Percentiles rank a stretch among this genome's conserved stretches.
phyloP scores from a whole-genome alignment of 2,797 vertebrate genomes.

The Taenioides sp. region DNA sequence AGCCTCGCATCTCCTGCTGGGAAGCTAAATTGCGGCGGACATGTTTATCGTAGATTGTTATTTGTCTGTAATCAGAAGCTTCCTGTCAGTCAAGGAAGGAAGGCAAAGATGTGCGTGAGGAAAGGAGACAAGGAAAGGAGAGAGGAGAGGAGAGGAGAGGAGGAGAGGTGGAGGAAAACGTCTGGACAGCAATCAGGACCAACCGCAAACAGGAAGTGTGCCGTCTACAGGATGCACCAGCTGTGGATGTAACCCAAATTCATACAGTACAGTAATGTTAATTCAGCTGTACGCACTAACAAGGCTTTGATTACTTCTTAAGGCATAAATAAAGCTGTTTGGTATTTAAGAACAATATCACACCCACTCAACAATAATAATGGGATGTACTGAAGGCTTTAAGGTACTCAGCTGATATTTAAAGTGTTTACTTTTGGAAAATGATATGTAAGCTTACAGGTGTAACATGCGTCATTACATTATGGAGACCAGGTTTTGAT shows the following conservation, averaged over 20 bases:
- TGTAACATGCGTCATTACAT: too few relatives aligned
- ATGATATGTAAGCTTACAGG: too few relatives aligned
- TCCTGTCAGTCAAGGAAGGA: constrained; percentile 60
- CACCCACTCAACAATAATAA: too few relatives aligned
- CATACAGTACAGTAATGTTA: not conserved
- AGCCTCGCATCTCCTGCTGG: constrained; percentile 41
- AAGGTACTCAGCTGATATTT: too few relatives aligned
- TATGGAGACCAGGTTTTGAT: too few relatives aligned
- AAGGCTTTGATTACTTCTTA: not conserved
- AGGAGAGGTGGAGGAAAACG: constrained; percentile 50
- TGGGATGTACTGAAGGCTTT: too few relatives aligned
- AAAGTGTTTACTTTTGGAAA: too few relatives aligned
- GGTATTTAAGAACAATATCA: too few relatives aligned
- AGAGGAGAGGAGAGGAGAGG: constrained; percentile 20
- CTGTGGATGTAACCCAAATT: constrained; percentile 44
- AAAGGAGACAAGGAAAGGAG: constrained; percentile 7
- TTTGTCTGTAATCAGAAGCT: constrained; percentile 69
- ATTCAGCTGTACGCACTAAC: not conserved
- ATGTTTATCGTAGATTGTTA: constrained; percentile 59
- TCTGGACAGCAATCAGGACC: constrained; percentile 70
- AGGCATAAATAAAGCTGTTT: not conserved
- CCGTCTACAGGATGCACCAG: constrained; percentile 60
- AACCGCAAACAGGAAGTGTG: constrained; percentile 71
- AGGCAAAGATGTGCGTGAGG: constrained; percentile 18
- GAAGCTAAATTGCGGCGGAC: constrained; percentile 51